Evolutionary conservation across 2,888 invertebrate species (phyloP).

Genomic region (Plutella xylostella): DNA sequence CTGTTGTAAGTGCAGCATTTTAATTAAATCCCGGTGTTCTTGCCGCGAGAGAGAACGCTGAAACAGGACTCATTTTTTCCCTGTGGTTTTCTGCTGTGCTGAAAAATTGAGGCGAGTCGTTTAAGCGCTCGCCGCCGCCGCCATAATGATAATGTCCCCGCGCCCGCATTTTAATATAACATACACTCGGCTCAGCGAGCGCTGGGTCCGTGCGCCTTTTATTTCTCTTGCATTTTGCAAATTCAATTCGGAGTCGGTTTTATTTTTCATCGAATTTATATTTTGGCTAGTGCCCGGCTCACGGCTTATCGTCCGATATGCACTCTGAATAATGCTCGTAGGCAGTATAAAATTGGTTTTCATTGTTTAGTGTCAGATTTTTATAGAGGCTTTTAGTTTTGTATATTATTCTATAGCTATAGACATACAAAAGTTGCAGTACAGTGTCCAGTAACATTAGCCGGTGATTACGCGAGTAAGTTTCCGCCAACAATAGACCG

Average conservation of each 20-base stretch:
- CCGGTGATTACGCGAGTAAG: too few species aligned
- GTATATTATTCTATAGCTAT: too few species aligned
- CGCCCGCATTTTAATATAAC: constrained; percentile 30
- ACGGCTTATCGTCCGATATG: too few species aligned
- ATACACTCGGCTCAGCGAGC: constrained; percentile 13
- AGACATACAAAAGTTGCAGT: too few species aligned
- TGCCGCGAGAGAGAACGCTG: constrained; percentile 27
- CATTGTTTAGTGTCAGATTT: too few species aligned
- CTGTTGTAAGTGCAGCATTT: constrained; percentile 38
- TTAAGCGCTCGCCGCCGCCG: constrained; percentile 26
- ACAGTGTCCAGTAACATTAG: too few species aligned
- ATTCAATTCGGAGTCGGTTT: constrained; percentile 3
- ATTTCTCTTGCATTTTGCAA: constrained; percentile 2
- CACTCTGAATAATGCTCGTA: too few species aligned
- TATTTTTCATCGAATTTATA: neutral
- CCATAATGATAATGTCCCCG: constrained; percentile 31
- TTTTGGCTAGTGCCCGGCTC: too few species aligned
- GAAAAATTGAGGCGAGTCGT: constrained; percentile 30
- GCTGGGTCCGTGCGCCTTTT: too few species aligned
- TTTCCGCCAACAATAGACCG: too few species aligned
- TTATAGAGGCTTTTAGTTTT: too few species aligned
- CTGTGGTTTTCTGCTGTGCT: constrained; percentile 24
- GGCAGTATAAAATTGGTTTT: too few species aligned
- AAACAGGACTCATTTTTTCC: constrained; percentile 28
- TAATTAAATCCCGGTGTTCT: constrained; percentile 43